Evolutionary conservation across 2,113 vertebrate genomes (phyloP), one percentile per base, ranked within the genome.

Genomic region (Oreochromis niloticus): DNA sequence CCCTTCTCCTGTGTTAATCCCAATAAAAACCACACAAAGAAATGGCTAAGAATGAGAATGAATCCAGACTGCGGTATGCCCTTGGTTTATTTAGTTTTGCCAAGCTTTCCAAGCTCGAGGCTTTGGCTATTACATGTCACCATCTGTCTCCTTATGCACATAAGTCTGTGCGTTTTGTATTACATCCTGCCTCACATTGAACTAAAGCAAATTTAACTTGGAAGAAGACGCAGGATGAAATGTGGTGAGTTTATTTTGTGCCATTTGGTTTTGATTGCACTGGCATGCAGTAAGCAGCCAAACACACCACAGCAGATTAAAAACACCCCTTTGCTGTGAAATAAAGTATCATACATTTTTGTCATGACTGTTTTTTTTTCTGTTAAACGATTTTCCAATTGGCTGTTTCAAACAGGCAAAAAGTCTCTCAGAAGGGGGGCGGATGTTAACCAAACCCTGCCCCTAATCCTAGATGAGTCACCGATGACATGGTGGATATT

Each of bases 111-210:
- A 80, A 84, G 84, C 90, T 87, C 4, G 16, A 88, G 71, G 88
- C 90, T 84, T 92, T 84, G 85, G 89, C 89, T 90, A 52, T 87
- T 87, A 41, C 89, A 81, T 73, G 85, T 88, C 90, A 83, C 92
- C 92, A 90, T 93, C 93, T 93, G 93, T 59, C 86, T 93, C 83
- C 89, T 85, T 85, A 80, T 82, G 80, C 90, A 87, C 87, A 87
- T 75, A 86, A 39, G 46, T 89, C 73, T 89, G 83, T 85, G 82
- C 48, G 27, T 84, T 88, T 79, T 80, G 22, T 85, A 14, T 78
- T 55, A 48, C 71, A 59, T 39, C 50, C 81, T 68, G 83, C 54
- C 39, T 88, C 79, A 9, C 16, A 39, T 12, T 39, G 36, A 83
- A 89, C 50, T 14, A 56, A 66, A 81, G 52, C n/a, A 50, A 80